These are phyloP conservation scores for Pygmarrhopalites habei DNA, from an alignment of 1,140 invertebrate species.

Conservation along the genomic window DNA sequence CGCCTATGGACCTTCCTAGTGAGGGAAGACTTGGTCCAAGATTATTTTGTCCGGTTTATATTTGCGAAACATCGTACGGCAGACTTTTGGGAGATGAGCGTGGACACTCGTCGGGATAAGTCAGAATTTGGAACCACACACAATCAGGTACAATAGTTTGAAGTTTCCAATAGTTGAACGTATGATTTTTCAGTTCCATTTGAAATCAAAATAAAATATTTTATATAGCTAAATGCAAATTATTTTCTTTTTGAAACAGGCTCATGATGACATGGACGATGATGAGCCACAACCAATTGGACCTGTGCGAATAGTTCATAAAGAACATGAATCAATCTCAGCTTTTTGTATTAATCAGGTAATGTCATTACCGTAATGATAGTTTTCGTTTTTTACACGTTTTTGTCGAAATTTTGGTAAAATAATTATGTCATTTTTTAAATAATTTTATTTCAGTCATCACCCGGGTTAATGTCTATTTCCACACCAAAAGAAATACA, in stretches of 20 bases:
- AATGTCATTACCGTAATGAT: constrained; percentile 39
- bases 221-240: constrained; percentile 18
- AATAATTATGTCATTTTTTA: neutral
- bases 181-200: neutral
- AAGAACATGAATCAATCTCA: constrained; percentile 96
- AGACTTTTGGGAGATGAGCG: constrained; percentile 37
- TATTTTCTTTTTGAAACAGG: constrained; percentile 5
- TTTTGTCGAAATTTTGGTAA: neutral
- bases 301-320: constrained; percentile 92
- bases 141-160: too few species aligned
- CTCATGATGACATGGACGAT: constrained; percentile 42
- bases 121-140: too few species aligned
- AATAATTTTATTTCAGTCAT: constrained; percentile 53
- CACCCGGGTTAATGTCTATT: constrained; percentile 72
- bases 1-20: constrained; percentile 91
- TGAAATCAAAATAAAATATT: too few species aligned
- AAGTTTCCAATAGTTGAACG: too few species aligned
- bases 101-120: constrained; percentile 29
- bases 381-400: neutral
- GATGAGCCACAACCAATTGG: constrained; percentile 50
- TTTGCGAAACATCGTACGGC: constrained; percentile 57
- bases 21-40: constrained; percentile 83
- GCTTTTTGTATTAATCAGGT: constrained; percentile 94
- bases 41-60: constrained; percentile 91
- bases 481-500: constrained; percentile 94